Evolutionary conservation across 2,797 vertebrate genomes (phyloP), one percentile per base, ranked within the genome.

Genomic region (Rhincodon typus): DNA sequence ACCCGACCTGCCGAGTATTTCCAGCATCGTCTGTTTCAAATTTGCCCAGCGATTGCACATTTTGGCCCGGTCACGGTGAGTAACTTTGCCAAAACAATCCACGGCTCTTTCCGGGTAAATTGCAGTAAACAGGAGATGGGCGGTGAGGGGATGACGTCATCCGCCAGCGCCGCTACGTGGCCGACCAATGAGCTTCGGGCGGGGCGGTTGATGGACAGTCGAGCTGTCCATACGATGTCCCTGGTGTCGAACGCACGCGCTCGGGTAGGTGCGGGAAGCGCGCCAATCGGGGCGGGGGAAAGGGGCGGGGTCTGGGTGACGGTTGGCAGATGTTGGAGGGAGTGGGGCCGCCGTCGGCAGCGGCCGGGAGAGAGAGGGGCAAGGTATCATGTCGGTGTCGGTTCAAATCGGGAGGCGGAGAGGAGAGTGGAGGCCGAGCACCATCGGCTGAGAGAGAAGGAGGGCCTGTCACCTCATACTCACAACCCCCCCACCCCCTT

Each of bases 341-440:
- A 17, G 88, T 1, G n/a, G 27, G 62, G 66, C 21, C 12, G 66
- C 66, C 34, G 93, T 42, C 25, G 19, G 53, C 53, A 3, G 12
- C 57, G 34, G 25, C 7, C 2, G 72, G 38, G 57, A 62, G 57
- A 62, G 57, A 12, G 57, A 10, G 57, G 57, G 10, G 57, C 12
- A 10, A 62, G 57, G 57, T 1, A 13, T 12, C 57, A 79, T 23
- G 72, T 57, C 4, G 74, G 46, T 12, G 15, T 77, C 50, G 95
- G 5, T 77, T 57, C 53, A 53, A 86, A 95, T n/a, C 38, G 12
- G 53, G 1, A 96, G 86, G 95, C 96, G 96, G 96, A 96, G 93
- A 23, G 46, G 77, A 8, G 96, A 4, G 69, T 96, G 96, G 96
- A 96, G 91, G n/a, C 96, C 25, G 96, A 74, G 96, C 93, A 27